Evolutionary conservation across 2,797 vertebrate species (phyloP), one percentile per base, ranked within the genome.

Genomic region (Austrolebias charrua): DNA sequence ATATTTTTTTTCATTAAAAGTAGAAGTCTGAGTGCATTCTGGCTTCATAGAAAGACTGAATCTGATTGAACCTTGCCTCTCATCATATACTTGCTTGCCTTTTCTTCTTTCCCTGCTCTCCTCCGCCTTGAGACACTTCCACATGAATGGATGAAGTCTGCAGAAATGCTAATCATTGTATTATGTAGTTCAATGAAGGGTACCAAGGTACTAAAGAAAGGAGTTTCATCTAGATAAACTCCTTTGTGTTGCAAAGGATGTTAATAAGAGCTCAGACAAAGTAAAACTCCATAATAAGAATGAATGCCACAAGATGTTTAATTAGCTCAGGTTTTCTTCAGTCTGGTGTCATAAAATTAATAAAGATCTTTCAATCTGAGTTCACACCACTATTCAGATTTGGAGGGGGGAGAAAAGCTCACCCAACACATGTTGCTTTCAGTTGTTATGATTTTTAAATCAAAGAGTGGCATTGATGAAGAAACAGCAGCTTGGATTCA

Each of bases 81-180:
- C 38, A 18, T 9, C 11, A 15, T 54, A 12, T 0, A 56, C 52
- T 48, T n/a, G 38, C 16, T 20, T 35, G 38, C 38, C 38, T 40
- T 48, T 19, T 43, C 29, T 16, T 45, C 68, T 42, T 67, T 50
- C 5, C 0, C 49, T 55, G 53, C 59, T 59, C 61, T 73, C 47
- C 69, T 43, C n/a, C 54, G 43, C 56, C 56, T 60, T 60, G 55
- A 67, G 52, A 44, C 51, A 55, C 64, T 73, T 66, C 48, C 38
- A 29, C 73, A 83, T 91, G 81, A 86, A 56, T 83, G 67, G 70
- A 28, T 49, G 56, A 70, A 76, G 71, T 68, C 55, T 78, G 77
- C 83, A 79, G 78, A 88, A 84, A 90, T 88, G 84, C 73, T 87
- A 87, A 91, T 90, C 70, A 81, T 73, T 87, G 87, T 78, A 87